phyloP scores from a whole-genome alignment of 2,888 invertebrate genomes.

The Megalurothrips usitatus region DNA sequence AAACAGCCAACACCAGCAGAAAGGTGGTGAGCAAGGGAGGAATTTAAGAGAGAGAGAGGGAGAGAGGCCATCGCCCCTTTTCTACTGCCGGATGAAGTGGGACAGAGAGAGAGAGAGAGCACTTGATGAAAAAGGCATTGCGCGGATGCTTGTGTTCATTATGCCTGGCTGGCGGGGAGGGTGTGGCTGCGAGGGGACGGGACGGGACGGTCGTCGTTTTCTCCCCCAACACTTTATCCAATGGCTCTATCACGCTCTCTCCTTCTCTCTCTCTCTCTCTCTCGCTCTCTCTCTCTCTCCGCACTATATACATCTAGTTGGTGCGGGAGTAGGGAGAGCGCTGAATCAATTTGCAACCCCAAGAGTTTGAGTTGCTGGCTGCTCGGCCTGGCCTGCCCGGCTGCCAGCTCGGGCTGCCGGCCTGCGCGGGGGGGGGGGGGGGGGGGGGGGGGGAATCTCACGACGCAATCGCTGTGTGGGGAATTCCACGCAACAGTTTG shows the following conservation, averaged over 20 bases:
- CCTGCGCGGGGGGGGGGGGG: no score
- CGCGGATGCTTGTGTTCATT: conserved; percentile 20
- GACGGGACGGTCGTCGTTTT: neutral
- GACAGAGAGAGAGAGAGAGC: conserved; percentile 29
- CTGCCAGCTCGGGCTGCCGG: no score
- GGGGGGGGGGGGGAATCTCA: no score
- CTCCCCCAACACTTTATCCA: conserved; percentile 19
- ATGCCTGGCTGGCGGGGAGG: conserved; percentile 11
- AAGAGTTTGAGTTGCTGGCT: neutral
- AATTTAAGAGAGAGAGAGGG: neutral
- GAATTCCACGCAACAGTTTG: no score
- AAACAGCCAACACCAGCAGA: no score
- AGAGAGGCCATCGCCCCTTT: no score
- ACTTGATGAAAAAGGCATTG: conserved; percentile 25
- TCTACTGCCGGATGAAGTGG: no score
- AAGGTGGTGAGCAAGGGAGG: no score
- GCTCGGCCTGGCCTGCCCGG: no score
- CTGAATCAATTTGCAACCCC: conserved; percentile 15
- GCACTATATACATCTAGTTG: no score
- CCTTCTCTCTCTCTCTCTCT: neutral
- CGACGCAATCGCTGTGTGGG: no score
- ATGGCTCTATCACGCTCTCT: conserved; percentile 4
- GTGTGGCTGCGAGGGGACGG: neutral
- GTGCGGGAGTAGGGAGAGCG: neutral
- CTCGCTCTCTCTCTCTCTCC: neutral